These are phyloP conservation scores for Mesoligia furuncula DNA, from an alignment of 2,888 invertebrate species.

Conservation along the genomic window DNA sequence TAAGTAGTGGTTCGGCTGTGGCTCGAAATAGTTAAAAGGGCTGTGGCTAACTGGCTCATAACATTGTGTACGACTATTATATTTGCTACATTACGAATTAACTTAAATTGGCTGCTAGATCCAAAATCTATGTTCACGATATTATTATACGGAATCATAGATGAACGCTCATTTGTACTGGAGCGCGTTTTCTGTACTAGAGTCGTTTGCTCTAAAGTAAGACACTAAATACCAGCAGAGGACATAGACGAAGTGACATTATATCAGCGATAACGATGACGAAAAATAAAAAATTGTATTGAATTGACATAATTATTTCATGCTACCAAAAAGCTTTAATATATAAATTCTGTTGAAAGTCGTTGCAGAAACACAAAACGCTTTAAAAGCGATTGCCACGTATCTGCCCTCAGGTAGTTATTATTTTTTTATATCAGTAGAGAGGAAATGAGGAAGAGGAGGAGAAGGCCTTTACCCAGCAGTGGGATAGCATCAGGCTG, in stretches of 20 bases:
- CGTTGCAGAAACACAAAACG: not conserved
- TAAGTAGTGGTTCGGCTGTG: constrained; percentile 8
- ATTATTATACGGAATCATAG: not conserved
- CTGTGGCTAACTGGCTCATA: too few relatives aligned
- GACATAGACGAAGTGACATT: not conserved
- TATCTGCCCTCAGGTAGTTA: not conserved
- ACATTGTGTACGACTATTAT: not conserved
- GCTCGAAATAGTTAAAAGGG: not conserved
- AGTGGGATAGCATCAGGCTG: not conserved
- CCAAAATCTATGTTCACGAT: not conserved
- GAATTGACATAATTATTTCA: too few relatives aligned
- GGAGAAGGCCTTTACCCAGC: not conserved
- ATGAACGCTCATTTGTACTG: not conserved
- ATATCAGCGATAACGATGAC: not conserved
- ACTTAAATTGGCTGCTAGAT: not conserved
- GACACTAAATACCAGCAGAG: not conserved
- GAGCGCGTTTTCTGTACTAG: not conserved
- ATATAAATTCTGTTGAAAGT: not conserved
- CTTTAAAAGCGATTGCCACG: not conserved
- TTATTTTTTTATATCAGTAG: not conserved
- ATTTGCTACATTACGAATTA: not conserved
- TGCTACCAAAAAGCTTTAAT: not conserved
- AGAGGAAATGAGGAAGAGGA: not conserved
- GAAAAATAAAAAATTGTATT: not conserved
- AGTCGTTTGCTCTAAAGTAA: not conserved